Conservation (phyloP, 2,113 vertebrate species). For the Suricata suricatta region DNA sequence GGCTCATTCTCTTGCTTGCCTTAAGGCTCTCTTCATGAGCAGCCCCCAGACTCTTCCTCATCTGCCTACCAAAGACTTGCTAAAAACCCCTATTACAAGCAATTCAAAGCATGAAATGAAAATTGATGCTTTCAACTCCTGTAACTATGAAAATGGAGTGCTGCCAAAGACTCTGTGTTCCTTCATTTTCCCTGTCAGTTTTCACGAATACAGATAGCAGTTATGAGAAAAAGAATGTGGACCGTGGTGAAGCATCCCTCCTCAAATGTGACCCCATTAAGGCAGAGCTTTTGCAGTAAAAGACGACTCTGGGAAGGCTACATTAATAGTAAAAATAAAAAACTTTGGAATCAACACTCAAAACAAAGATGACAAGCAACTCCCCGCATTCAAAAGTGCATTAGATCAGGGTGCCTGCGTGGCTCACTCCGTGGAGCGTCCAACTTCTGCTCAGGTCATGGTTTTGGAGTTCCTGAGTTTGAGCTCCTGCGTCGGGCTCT, state of each 20-base stretch:
- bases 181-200: slow-evolving; percentile 57
- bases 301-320: neutral
- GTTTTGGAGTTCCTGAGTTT: no score
- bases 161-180: slow-evolving; percentile 51
- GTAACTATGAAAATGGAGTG: slow-evolving; percentile 54
- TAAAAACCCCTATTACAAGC: slow-evolving; percentile 73
- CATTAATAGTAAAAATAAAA: neutral
- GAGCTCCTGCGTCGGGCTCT: no score
- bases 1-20: neutral
- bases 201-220: slow-evolving; percentile 55
- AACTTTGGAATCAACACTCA: neutral
- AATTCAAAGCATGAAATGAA: slow-evolving; percentile 76
- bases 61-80: slow-evolving; percentile 58
- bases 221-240: neutral
- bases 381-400: neutral
- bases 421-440: no score
- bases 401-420: no score
- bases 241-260: neutral
- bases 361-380: neutral
- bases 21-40: neutral
- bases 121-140: slow-evolving; percentile 75
- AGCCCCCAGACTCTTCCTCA: slow-evolving; percentile 45
- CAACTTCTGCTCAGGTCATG: no score
- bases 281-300: neutral
- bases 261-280: slow-evolving; percentile 25